Conservation (phyloP, 2,113 vertebrate genomes). For the Callionymus lyra region DNA sequence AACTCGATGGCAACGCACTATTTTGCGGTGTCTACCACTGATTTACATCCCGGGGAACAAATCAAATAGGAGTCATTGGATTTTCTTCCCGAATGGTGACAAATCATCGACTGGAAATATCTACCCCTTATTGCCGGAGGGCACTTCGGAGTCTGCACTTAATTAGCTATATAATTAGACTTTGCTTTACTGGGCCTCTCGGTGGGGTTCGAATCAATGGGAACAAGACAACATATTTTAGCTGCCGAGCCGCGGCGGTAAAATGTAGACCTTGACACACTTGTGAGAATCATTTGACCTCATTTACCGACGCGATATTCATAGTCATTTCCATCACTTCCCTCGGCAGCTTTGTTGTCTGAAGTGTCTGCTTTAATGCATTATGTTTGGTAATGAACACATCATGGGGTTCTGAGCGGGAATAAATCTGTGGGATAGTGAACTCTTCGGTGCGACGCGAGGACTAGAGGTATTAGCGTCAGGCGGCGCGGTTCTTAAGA, state of each 20-base stretch:
- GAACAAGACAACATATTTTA: slow-evolving; percentile 53
- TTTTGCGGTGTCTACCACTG: slow-evolving; percentile 36
- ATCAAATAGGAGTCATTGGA: slow-evolving; percentile 49
- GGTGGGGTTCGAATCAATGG: slow-evolving; percentile 55
- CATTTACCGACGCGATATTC: slow-evolving; percentile 11
- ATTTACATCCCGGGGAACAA: slow-evolving; percentile 48
- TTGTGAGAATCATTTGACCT: slow-evolving; percentile 23
- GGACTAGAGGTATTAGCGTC: background rate
- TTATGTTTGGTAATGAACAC: background rate
- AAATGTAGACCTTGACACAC: slow-evolving; percentile 28
- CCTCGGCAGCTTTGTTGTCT: background rate
- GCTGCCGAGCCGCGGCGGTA: slow-evolving; percentile 25
- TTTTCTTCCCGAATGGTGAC: slow-evolving; percentile 56
- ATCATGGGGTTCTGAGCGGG: background rate
- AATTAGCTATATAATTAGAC: slow-evolving; percentile 69
- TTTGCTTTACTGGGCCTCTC: slow-evolving; percentile 59
- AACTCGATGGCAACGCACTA: slow-evolving; percentile 26
- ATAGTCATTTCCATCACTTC: background rate
- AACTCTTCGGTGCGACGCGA: background rate
- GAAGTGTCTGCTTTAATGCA: background rate
- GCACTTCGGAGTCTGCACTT: slow-evolving; percentile 42
- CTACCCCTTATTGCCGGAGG: slow-evolving; percentile 47
- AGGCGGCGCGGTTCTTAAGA: background rate
- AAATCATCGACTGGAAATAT: slow-evolving; percentile 63
- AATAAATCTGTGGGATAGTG: background rate